These are phyloP conservation scores for Venustaconcha ellipsiformis DNA, from an alignment of 1,140 invertebrate genomes.

Conservation along the genomic window DNA sequence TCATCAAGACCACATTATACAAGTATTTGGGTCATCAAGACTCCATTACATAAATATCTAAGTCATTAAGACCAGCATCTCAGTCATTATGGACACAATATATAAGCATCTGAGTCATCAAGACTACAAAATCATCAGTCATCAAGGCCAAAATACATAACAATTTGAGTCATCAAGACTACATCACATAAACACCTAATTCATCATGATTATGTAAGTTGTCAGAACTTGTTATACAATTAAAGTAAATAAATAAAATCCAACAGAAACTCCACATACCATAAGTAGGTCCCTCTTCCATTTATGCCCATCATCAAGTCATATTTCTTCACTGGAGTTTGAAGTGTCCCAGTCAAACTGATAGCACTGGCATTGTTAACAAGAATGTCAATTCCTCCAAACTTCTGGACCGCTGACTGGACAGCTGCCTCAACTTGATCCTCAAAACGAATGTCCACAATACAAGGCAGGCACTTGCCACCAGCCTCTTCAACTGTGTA, in stretches of 20 bases:
- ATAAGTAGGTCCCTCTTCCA: constrained; percentile 68
- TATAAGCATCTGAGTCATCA: no score
- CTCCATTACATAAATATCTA: no score
- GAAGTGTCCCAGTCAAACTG: constrained; percentile 84
- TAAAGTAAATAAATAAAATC: neutral
- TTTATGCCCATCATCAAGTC: constrained; percentile 70
- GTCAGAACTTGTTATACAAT: neutral
- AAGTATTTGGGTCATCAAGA: no score
- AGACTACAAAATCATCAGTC: no score
- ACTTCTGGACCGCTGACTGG: constrained; percentile 87
- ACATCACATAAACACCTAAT: no score
- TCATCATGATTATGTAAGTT: no score
- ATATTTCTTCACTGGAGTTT: constrained; percentile 90
- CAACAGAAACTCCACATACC: constrained; percentile 42
- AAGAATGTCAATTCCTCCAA: constrained; percentile 95
- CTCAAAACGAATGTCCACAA: constrained; percentile 91
- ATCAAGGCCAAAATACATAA: no score
- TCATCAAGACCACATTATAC: no score
- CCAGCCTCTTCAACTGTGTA: constrained; percentile 88
- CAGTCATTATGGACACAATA: no score
- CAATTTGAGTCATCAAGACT: no score
- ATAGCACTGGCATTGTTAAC: constrained; percentile 99
- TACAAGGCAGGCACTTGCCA: constrained; percentile 90
- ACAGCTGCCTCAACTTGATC: constrained; percentile 82
- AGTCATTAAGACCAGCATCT: no score